Evolutionary conservation across 64 coral and sea anemone genomes (phyloP).

Genomic region (Actinia equina): DNA sequence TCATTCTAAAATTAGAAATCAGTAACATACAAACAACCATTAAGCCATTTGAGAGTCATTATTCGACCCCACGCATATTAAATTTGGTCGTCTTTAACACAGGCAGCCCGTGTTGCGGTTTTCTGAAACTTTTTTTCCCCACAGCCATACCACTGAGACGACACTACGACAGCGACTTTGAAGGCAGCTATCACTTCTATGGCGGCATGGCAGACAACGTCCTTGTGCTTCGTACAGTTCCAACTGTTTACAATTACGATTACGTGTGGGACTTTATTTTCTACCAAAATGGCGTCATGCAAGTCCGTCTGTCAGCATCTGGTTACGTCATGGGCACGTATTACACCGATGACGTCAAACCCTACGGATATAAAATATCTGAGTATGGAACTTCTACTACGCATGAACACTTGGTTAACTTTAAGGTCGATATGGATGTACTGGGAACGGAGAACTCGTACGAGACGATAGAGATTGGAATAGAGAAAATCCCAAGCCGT

Average conservation of each 20-base stretch:
- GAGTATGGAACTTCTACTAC: not conserved
- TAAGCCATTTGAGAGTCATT: too few species aligned
- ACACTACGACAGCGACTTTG: slow-evolving; percentile 38
- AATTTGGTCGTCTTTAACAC: too few species aligned
- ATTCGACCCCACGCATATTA: too few species aligned
- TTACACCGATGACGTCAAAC: slow-evolving; percentile 29
- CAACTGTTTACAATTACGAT: slow-evolving; percentile 46
- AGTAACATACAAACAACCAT: too few species aligned
- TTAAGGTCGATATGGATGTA: slow-evolving; percentile 43
- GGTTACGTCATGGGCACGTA: slow-evolving; percentile 33
- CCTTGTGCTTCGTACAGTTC: slow-evolving; percentile 44
- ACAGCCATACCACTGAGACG: slow-evolving; percentile 39
- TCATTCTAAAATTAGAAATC: too few species aligned
- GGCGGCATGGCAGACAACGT: slow-evolving; percentile 20
- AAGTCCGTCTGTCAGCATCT: slow-evolving; percentile 32
- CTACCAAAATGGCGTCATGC: slow-evolving; percentile 65
- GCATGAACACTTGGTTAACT: slow-evolving; percentile 46
- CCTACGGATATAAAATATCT: slow-evolving; percentile 28
- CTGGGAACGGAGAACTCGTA: slow-evolving; percentile 37
- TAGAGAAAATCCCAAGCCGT: slow-evolving; percentile 15
- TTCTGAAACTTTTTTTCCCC: too few species aligned
- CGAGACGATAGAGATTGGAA: slow-evolving; percentile 31
- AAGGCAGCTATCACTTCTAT: slow-evolving; percentile 36
- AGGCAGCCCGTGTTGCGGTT: too few species aligned
- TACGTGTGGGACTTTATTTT: slow-evolving; percentile 57